A percentile compares a stretch with the other conserved stretches of the same genome.
phyloP scores from a whole-genome alignment of 2,113 vertebrate genomes.

The Chunga burmeisteri region DNA sequence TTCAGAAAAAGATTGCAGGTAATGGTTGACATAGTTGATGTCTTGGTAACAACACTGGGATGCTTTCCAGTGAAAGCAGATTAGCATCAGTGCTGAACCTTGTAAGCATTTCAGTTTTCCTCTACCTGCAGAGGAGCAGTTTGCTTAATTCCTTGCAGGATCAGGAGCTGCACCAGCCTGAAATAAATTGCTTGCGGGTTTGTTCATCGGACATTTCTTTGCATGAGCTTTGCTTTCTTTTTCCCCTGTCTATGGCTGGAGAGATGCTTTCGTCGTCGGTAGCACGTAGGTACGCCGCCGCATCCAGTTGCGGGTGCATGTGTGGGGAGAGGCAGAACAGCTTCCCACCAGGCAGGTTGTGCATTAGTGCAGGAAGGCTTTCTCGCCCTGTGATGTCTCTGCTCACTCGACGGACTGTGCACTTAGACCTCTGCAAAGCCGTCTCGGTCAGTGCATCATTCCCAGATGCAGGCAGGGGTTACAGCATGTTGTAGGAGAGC shows the following conservation, averaged over 20 bases:
- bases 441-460: background rate
- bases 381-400: background rate
- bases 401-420: background rate
- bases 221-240: background rate
- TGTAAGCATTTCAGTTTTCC: background rate
- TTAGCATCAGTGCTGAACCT: background rate
- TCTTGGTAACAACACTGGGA: background rate
- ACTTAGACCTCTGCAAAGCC: background rate
- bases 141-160: background rate
- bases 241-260: rapidly evolving
- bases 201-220: background rate
- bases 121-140: background rate
- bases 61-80: background rate
- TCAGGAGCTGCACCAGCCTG: background rate
- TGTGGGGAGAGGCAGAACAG: background rate
- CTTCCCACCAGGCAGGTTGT: background rate
- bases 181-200: background rate
- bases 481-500: background rate
- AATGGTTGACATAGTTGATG: background rate
- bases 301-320: background rate
- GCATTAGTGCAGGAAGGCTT: background rate
- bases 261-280: background rate
- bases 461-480: background rate
- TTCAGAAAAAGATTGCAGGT: background rate
- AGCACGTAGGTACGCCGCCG: background rate